Evolutionary conservation across 2,113 vertebrate species (phyloP), one percentile per base, ranked within the genome.

Genomic region (Delphinapterus leucas): DNA sequence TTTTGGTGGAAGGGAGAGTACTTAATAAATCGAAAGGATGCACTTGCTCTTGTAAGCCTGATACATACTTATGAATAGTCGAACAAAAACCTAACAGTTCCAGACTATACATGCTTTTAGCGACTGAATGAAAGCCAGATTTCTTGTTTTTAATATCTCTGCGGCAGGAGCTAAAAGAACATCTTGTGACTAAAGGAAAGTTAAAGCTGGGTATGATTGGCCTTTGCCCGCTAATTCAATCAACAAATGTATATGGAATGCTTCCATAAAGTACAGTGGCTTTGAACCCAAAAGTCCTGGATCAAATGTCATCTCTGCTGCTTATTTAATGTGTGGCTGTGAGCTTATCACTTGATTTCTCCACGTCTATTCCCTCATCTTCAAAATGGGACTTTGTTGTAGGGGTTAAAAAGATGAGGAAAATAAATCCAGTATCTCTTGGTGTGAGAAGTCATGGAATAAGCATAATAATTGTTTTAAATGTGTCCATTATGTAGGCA

Each of bases 81-180:
- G 49, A 88, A 87, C 79, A 71, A 80, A 97, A 96, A 74, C 79
- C 61, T 79, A 95, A 98, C 97, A 97, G 96, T 97, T 97, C 93
- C 98, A 97, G 98, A 98, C 97, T 97, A 88, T 97, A 95, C 97
- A 98, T 96, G 97, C 96, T 98, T 98, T 98, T 98, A 98, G 95
- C 97, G 80, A 95, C 98, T 99, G 98, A 98, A 98, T 38, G 95
- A 74, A 97, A 98, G 98, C 98, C 98, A 98, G 97, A 98, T 97
- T 98, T 96, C 94, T 88, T 97, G 92, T 97, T 98, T 98, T 98
- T 92, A 98, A 98, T 98, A 97, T 98, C 96, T 98, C 97, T 55
- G 61, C 80, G 96, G 88, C 21, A 47, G 93, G 71, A 98, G 95
- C 94, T 98, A 98, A 98, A 98, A 98, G 97, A 98, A 98, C 97